Conservation (phyloP, 2,797 vertebrate species). For the Lemur catta region DNA sequence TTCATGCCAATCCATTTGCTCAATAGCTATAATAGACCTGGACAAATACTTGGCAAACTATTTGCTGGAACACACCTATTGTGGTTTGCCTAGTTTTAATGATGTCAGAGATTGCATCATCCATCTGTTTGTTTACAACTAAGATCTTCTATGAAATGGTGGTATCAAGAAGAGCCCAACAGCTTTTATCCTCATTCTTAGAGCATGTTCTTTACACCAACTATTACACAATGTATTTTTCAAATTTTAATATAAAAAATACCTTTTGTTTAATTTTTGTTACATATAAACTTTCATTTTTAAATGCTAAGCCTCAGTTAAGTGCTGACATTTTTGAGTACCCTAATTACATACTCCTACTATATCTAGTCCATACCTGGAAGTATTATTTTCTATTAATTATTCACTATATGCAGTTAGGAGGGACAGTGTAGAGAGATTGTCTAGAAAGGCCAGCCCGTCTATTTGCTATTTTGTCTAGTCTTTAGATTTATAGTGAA, state of each 20-base stretch:
- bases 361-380: not conserved
- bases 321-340: not conserved
- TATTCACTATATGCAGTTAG: not conserved
- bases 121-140: not conserved
- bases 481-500: not conserved
- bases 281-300: slow-evolving; percentile 31
- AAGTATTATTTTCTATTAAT: not conserved
- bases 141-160: not conserved
- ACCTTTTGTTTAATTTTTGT: not conserved
- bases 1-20: slow-evolving; percentile 98
- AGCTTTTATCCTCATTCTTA: not conserved
- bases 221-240: not conserved
- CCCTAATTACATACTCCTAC: not conserved
- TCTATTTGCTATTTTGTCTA: not conserved
- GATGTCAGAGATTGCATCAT: slow-evolving; percentile 1
- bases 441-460: not conserved
- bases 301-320: not conserved
- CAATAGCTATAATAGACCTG: slow-evolving; percentile 78
- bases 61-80: not conserved
- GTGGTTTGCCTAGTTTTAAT: slow-evolving; percentile 2
- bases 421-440: not conserved
- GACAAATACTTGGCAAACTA: not conserved
- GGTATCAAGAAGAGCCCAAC: not conserved
- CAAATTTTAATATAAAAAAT: slow-evolving; percentile 21
- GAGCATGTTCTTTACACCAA: not conserved